Conservation (phyloP, 2,797 vertebrate species). For the Threskiornis aethiopicus region DNA sequence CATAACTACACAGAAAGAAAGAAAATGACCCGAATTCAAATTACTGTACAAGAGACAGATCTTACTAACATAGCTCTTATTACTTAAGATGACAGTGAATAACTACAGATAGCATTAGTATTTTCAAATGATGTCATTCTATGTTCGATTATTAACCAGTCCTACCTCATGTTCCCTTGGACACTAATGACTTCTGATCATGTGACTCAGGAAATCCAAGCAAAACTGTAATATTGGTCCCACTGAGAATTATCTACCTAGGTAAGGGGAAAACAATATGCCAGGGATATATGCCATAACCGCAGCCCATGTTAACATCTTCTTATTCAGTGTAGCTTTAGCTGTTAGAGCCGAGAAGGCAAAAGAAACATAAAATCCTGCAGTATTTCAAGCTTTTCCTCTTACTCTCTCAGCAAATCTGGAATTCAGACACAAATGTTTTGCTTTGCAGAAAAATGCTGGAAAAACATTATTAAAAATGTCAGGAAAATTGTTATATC, state of each 20-base stretch:
- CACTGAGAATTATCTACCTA: background rate
- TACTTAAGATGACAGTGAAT: slow-evolving; percentile 61
- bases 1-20: slow-evolving; percentile 59
- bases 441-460: background rate
- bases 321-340: background rate
- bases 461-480: background rate
- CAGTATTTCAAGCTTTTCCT: background rate
- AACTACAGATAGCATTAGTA: slow-evolving; percentile 48
- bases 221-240: background rate
- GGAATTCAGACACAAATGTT: background rate
- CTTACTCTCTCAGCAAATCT: background rate
- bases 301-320: background rate
- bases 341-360: background rate
- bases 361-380: background rate
- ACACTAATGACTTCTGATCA: slow-evolving; percentile 33
- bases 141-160: slow-evolving; percentile 11
- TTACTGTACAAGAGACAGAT: slow-evolving; percentile 19
- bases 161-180: slow-evolving; percentile 17
- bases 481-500: background rate
- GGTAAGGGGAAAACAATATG: background rate
- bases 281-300: background rate
- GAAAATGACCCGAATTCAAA: slow-evolving; percentile 63
- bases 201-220: background rate
- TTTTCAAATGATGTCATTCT: slow-evolving; percentile 52
- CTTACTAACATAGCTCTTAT: slow-evolving; percentile 44